Conservation (phyloP, 1,140 invertebrate genomes). For the Drosophila sproati region DNA sequence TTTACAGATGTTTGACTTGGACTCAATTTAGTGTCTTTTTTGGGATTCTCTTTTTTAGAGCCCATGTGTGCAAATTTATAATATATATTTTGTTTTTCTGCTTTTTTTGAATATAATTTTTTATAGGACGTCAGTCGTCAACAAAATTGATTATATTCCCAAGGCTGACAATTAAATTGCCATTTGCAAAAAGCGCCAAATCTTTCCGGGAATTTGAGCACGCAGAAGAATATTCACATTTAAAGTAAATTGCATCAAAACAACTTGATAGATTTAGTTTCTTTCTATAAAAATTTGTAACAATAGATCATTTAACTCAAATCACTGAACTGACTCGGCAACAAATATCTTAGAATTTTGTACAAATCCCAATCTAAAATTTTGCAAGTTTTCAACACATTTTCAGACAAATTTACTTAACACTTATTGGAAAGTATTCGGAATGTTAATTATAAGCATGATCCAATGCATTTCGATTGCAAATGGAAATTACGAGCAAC, state of each 20-base stretch:
- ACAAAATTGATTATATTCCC: neutral
- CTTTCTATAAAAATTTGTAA: too few species aligned
- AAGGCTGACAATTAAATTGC: neutral
- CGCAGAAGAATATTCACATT: too few species aligned
- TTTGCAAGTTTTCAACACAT: conserved; percentile 2
- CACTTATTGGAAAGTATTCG: conserved; percentile 17
- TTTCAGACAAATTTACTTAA: neutral
- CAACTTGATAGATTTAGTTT: too few species aligned
- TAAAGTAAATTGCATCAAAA: too few species aligned
- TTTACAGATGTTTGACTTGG: too few species aligned
- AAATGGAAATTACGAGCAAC: conserved; percentile 56
- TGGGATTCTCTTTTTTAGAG: neutral
- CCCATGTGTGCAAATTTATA: neutral
- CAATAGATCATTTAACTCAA: too few species aligned
- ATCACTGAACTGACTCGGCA: too few species aligned
- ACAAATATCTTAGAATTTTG: too few species aligned
- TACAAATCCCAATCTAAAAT: too few species aligned
- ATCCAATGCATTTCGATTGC: conserved; percentile 60
- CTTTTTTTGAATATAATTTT: neutral
- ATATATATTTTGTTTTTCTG: neutral
- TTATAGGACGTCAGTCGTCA: neutral
- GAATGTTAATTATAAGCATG: conserved; percentile 71
- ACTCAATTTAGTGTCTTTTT: neutral
- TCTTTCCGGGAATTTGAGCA: too few species aligned
- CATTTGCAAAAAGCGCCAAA: too few species aligned